Conservation (phyloP, 2,888 invertebrate species). For the Augochlorella aurata region DNA sequence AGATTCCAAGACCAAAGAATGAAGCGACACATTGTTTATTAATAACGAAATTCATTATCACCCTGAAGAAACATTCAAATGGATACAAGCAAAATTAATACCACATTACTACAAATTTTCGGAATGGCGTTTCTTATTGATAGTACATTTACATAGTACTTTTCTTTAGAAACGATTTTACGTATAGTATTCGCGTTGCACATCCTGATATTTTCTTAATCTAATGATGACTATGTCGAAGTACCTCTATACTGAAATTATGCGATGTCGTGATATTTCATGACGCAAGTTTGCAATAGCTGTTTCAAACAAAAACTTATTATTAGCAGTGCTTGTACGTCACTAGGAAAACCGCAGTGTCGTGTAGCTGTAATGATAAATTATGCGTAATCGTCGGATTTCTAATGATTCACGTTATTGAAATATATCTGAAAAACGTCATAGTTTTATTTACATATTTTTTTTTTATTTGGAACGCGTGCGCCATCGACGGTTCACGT, state of each 20-base stretch:
- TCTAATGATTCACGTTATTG: not conserved
- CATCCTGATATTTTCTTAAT: not conserved
- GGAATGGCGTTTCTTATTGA: not conserved
- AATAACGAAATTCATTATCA: no score
- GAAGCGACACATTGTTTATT: slow-evolving; percentile 22
- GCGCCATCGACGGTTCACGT: no score
- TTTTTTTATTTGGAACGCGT: not conserved
- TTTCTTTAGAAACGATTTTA: not conserved
- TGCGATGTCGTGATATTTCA: not conserved
- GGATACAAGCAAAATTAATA: not conserved
- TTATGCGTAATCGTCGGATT: not conserved
- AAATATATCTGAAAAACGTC: not conserved
- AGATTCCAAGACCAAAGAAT: not conserved
- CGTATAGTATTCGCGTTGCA: not conserved
- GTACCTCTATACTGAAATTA: not conserved
- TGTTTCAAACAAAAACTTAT: not conserved
- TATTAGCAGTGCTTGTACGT: not conserved
- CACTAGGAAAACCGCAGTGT: not conserved
- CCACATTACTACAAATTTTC: not conserved
- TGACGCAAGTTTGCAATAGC: not conserved
- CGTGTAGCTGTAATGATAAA: not conserved
- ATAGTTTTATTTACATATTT: not conserved
- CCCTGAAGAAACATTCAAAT: no score
- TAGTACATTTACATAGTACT: not conserved
- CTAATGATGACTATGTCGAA: not conserved